phyloP scores from a whole-genome alignment of 1,140 invertebrate genomes.

The Drosophila guanche region DNA sequence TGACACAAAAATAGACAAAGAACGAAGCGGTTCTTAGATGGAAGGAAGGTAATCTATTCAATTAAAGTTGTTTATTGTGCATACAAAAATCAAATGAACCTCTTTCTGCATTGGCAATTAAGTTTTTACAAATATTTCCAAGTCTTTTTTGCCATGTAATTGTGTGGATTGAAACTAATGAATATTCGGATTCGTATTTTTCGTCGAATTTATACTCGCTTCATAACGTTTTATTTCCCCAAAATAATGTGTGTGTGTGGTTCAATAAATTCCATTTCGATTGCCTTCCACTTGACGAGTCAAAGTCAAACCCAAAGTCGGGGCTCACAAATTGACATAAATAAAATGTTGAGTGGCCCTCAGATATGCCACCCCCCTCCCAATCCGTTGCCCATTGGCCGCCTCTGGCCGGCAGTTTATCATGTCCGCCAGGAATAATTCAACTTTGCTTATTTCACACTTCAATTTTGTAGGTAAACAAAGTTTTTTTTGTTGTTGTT shows the following conservation, averaged over 20 bases:
- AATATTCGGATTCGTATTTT: no score
- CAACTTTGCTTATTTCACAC: slow-evolving; percentile 82
- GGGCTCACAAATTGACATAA: slow-evolving; percentile 78
- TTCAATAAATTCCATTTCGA: slow-evolving; percentile 38
- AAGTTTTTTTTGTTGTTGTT: slow-evolving; percentile 58
- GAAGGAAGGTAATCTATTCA: no score
- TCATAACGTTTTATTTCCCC: no score
- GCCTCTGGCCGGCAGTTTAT: slow-evolving; percentile 70
- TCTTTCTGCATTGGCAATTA: no score
- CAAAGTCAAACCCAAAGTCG: slow-evolving; percentile 60
- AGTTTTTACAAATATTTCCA: no score
- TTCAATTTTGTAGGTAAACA: slow-evolving; percentile 82
- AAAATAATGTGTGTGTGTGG: neutral
- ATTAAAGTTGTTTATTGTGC: no score
- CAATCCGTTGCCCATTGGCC: neutral
- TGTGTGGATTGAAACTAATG: no score
- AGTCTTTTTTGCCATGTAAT: no score
- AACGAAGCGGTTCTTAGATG: no score
- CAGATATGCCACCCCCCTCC: slow-evolving; percentile 1
- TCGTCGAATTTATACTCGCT: no score
- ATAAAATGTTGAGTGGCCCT: slow-evolving; percentile 64
- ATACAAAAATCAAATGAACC: no score
- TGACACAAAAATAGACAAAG: no score
- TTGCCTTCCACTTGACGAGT: slow-evolving; percentile 43
- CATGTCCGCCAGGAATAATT: slow-evolving; percentile 83